A percentile compares a stretch with the other conserved stretches of the same genome.
phyloP scores from a whole-genome alignment of 1,140 invertebrate species.

The Heliconius hewitsoni region DNA sequence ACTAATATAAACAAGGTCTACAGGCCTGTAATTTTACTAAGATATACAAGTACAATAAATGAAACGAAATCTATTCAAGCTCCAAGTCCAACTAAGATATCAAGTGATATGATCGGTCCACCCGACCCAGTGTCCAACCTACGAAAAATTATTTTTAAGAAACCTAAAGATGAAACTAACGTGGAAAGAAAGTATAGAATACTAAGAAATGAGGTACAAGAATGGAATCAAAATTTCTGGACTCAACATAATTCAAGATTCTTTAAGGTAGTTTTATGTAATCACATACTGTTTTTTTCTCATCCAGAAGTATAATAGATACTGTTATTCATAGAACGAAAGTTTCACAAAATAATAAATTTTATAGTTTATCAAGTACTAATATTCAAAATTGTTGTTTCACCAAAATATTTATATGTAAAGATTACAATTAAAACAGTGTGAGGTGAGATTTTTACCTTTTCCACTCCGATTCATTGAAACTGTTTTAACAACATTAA shows the following conservation, averaged over 20 bases:
- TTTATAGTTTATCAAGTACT: background rate
- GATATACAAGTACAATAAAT: constrained; percentile 46
- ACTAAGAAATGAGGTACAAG: constrained; percentile 85
- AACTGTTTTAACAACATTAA: too few species aligned
- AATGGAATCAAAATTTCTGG: constrained; percentile 93
- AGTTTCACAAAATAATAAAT: too few species aligned
- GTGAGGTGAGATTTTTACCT: too few species aligned
- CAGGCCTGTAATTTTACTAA: constrained; percentile 15
- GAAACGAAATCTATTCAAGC: constrained; percentile 57
- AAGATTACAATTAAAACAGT: too few species aligned
- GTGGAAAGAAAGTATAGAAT: constrained; percentile 85
- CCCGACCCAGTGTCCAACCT: constrained; percentile 90
- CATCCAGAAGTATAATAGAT: background rate
- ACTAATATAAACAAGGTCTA: constrained; percentile 16
- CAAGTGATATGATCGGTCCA: constrained; percentile 85
- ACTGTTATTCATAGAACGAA: background rate
- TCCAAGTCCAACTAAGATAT: constrained; percentile 69
- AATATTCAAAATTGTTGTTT: background rate
- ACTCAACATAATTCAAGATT: constrained; percentile 88
- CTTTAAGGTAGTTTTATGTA: constrained; percentile 60
- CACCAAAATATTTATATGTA: background rate
- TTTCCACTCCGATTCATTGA: too few species aligned
- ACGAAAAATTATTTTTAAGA: constrained; percentile 85
- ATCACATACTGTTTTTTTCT: background rate
- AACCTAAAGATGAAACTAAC: constrained; percentile 83